Percentiles rank a stretch among this genome's conserved stretches.
Evolutionary conservation across 2,888 invertebrate species (phyloP).

Genomic region (Patella caerulea): DNA sequence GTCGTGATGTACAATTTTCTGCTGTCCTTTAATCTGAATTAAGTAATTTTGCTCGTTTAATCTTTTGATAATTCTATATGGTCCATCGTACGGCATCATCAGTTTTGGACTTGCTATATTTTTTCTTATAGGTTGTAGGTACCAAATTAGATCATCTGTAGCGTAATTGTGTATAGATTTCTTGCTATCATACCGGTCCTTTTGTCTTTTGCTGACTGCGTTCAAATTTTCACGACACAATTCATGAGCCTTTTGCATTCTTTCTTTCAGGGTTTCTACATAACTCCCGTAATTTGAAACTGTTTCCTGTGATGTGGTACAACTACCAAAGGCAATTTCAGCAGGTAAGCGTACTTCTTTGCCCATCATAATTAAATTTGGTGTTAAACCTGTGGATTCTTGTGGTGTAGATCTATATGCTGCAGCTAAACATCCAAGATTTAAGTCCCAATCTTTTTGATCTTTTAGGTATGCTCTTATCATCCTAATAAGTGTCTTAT

Average conservation of each 20-base stretch:
- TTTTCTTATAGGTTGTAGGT: no score
- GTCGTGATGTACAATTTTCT: no score
- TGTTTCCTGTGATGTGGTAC: not conserved
- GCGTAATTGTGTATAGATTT: no score
- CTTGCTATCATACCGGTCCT: no score
- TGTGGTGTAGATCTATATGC: slow-evolving; percentile 35
- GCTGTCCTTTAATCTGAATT: no score
- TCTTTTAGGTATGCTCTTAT: slow-evolving; percentile 33
- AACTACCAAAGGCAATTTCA: slow-evolving; percentile 30
- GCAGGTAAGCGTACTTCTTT: slow-evolving; percentile 36
- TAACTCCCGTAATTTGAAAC: slow-evolving; percentile 22
- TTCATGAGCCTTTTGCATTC: slow-evolving; percentile 25
- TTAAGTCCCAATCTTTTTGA: slow-evolving; percentile 38
- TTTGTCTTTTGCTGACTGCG: no score
- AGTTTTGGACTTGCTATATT: no score
- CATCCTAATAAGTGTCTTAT: slow-evolving; percentile 31
- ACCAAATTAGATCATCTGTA: no score
- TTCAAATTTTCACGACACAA: slow-evolving; percentile 22
- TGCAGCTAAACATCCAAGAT: slow-evolving; percentile 36
- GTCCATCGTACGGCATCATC: no score
- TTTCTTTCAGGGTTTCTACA: slow-evolving; percentile 19
- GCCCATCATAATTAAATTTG: slow-evolving; percentile 39
- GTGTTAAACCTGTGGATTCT: slow-evolving; percentile 34
- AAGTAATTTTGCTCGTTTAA: no score
- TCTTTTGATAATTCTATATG: no score